Base-by-base conservation (phyloP, 1,140 invertebrate genomes). In the Aradophagus sp. region DNA sequence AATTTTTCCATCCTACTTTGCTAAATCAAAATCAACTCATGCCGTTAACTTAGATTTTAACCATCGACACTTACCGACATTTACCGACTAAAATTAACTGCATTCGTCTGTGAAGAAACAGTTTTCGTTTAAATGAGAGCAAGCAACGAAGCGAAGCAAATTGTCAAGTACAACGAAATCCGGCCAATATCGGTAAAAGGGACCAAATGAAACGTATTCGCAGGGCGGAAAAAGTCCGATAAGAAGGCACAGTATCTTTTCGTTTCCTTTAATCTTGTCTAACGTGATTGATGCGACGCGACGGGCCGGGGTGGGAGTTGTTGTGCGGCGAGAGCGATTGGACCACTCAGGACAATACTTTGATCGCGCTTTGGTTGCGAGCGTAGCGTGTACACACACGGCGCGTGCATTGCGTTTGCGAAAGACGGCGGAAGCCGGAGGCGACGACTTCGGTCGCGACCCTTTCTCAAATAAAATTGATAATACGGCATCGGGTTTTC, bases 401-500 rank as follows among this genome's bases (percentile, higher is more conserved):
- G 35, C 35, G 39, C n/a, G n/a, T n/a, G n/a, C n/a, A n/a, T n/a
- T 63, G 61, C 71, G 61, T 62, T 62, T 58, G 58, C 32, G 32
- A 14, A 66, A 69, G 42, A 66, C 41, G 55, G 41, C 53, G 38
- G 23, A 56, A 56, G 55, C 71, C 65, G 55, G 41, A 66, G 71
- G 71, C 71, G 65, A 61, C 65, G 65, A 74, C 59, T 69, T 74
- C 62, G 47, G 53, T 55, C 41, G 45, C 71, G 71, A 69, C 65
- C 61, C 71, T 74, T 69, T 69, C 71, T 76, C 76, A 72, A 84
- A 80, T 83, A 81, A 83, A 85, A 83, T 75, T 80, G 80, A 84
- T 84, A 82, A 80, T 79, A 78, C 73, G 59, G 36, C 52, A 65
- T 52, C 42, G 16, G 48, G 45, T 53, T n/a, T n/a, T 45, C 45